These are phyloP conservation scores for Xiphorhynchus erythropygius DNA, from an alignment of 2,797 vertebrate genomes.

Conservation along the genomic window DNA sequence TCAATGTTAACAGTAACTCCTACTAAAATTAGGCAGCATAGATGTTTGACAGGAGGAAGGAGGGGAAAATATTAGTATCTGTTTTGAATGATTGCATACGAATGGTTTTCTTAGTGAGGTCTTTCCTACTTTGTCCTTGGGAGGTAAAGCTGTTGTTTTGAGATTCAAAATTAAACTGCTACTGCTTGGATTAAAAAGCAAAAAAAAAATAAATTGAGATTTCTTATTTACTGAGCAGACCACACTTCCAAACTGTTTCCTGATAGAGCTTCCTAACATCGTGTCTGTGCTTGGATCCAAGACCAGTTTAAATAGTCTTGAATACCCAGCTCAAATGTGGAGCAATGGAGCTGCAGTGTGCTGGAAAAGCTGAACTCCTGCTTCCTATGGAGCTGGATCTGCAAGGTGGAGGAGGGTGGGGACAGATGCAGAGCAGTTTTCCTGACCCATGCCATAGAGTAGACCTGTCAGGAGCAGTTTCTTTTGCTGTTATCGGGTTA, in stretches of 20 bases:
- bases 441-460: background rate
- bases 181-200: background rate
- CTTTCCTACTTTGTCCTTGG: background rate
- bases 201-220: background rate
- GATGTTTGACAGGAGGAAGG: background rate
- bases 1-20: background rate
- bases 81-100: background rate
- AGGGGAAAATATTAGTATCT: background rate
- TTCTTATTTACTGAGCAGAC: background rate
- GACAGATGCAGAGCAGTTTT: background rate
- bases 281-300: background rate
- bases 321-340: background rate
- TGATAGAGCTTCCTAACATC: background rate
- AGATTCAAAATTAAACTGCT: background rate
- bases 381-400: accelerated
- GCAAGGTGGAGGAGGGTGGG: background rate
- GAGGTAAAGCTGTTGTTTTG: background rate
- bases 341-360: background rate
- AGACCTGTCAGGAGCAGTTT: background rate
- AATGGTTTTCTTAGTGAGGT: background rate
- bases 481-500: background rate
- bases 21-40: background rate
- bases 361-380: background rate
- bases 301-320: background rate
- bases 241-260: background rate